phyloP scores from a whole-genome alignment of 2,113 vertebrate species.

The Neogobius melanostomus region DNA sequence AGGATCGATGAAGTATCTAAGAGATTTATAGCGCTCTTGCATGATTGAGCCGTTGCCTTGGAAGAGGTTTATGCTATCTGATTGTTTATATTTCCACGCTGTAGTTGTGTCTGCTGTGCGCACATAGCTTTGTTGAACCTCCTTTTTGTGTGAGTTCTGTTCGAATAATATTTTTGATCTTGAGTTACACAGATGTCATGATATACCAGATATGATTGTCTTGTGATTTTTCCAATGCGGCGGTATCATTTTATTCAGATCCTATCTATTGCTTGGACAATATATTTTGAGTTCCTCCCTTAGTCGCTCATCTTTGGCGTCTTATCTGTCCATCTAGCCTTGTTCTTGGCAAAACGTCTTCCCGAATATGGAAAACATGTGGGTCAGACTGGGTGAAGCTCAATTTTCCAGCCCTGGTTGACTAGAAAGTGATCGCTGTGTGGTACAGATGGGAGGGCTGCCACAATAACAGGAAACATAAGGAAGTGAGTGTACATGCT shows the following conservation, averaged over 20 bases:
- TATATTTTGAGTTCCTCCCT: constrained; percentile 6
- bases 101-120: too few relatives aligned
- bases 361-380: constrained; percentile 18
- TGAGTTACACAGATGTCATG: constrained; percentile 9
- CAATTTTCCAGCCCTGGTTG: constrained; percentile 24
- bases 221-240: neutral
- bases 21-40: neutral
- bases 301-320: constrained; percentile 4
- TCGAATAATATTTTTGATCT: neutral
- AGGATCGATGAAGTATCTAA: neutral
- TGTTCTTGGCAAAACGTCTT: constrained; percentile 4
- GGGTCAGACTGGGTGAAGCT: constrained; percentile 37
- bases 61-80: neutral
- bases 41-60: neutral
- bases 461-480: constrained; percentile 64
- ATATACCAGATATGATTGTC: constrained; percentile 1
- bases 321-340: constrained; percentile 7
- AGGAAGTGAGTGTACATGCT: constrained; percentile 51
- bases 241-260: constrained; percentile 3
- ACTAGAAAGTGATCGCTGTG: constrained; percentile 36
- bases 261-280: neutral
- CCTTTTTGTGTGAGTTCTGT: neutral
- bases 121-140: neutral
- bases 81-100: too few relatives aligned
- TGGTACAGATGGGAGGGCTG: constrained; percentile 53